phyloP scores from a whole-genome alignment of 2,113 vertebrate species.

The Alouatta palliata region DNA sequence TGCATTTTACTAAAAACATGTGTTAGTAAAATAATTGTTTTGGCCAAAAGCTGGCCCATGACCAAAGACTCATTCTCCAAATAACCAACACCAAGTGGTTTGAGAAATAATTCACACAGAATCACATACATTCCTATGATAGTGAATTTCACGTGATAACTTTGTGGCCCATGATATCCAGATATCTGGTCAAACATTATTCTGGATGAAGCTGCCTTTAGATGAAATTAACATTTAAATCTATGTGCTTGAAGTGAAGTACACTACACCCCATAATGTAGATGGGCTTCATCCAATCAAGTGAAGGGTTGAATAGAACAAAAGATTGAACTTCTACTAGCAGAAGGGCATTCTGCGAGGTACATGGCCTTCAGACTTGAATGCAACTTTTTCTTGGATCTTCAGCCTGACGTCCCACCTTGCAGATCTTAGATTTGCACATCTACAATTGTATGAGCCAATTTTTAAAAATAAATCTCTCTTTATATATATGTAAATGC shows the following conservation, averaged over 20 bases:
- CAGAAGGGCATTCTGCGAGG: neutral
- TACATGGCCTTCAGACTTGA: neutral
- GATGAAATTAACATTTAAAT: neutral
- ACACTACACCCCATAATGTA: neutral
- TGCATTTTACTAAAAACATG: neutral
- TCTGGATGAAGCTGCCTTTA: neutral
- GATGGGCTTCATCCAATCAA: neutral
- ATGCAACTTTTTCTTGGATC: neutral
- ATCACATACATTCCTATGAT: neutral
- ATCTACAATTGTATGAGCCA: neutral
- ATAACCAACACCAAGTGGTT: neutral
- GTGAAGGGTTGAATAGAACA: neutral
- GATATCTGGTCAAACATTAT: conserved; percentile 2
- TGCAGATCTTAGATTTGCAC: neutral
- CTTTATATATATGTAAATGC: neutral
- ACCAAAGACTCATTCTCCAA: neutral
- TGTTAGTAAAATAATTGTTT: neutral
- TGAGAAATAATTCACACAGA: neutral
- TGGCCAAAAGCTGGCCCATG: neutral
- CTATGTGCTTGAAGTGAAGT: neutral
- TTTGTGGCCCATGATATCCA: neutral
- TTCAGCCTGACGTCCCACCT: neutral
- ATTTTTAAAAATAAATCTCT: neutral
- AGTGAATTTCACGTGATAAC: neutral
- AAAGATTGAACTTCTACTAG: neutral